These are phyloP conservation scores for Pristiophorus japonicus DNA, from an alignment of 2,113 vertebrate genomes.

Conservation along the genomic window DNA sequence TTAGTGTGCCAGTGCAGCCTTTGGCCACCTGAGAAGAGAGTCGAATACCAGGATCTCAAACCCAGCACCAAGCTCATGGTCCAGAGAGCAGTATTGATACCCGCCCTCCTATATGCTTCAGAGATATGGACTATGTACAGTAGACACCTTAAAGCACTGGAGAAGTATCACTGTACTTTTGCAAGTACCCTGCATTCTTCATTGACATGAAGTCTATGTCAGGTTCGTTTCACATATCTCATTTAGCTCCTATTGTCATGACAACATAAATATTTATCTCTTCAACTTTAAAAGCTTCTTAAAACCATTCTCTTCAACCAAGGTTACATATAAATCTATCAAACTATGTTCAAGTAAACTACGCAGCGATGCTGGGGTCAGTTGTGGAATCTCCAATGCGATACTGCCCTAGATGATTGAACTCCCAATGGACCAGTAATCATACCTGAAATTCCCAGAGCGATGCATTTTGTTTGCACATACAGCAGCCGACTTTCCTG, in stretches of 20 bases:
- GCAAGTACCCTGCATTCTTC: background rate
- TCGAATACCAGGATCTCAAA: no score
- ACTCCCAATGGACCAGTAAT: background rate
- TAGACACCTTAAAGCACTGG: no score
- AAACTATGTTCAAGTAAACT: background rate
- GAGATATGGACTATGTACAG: no score
- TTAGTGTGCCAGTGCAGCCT: no score
- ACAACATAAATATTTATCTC: background rate
- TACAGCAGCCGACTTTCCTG: background rate
- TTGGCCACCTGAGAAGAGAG: no score
- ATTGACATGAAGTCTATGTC: background rate
- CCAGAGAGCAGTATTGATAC: no score
- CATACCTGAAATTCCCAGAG: background rate
- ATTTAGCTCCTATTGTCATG: background rate
- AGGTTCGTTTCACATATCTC: background rate
- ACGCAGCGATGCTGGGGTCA: background rate
- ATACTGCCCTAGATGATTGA: background rate
- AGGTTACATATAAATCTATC: background rate
- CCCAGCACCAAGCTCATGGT: no score
- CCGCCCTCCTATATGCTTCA: no score
- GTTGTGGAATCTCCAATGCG: background rate
- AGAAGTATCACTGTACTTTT: background rate
- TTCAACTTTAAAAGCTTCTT: background rate
- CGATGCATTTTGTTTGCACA: background rate
- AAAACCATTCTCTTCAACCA: background rate